Evolutionary conservation across 2,888 invertebrate species (phyloP), one percentile per base, ranked within the genome.

Genomic region (Apomyelois bistriatella): DNA sequence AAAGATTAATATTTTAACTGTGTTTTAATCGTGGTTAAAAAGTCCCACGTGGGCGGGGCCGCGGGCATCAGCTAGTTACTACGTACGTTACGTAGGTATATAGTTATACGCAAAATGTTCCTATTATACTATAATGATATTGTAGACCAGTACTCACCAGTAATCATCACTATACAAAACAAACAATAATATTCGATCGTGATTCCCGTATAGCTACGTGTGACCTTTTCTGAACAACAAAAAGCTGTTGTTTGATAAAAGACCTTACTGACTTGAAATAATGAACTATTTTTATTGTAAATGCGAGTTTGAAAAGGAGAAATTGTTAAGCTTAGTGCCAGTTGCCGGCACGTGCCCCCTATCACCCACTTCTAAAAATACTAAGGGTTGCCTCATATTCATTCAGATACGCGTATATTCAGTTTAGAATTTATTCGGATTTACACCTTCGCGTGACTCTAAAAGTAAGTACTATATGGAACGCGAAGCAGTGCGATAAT

Each of bases 171-270:
- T 3, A 10, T 5, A 38, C 37, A 38, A 38, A 13, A 40, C 15
- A 40, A 22, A 22, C 22, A 80, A 79, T 69, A 76, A 77, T 75
- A 75, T 76, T 70, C 65, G 70, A 78, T 38, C 82, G 82, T 83
- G 80, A 82, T 74, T 67, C 66, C 64, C 13, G 5, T 13, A 22
- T 28, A 36, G 36, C 49, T n/a, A n/a, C n/a, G n/a, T 10, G 22
- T 30, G 40, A 50, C 49, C 49, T 50, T 50, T 50, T n/a, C 36
- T 15, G 43, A 30, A 13, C 30, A 30, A 12, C 38, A 41, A 43
- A 13, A 10, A 16, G 15, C 46, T 32, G 32, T 9, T 16, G 15
- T 32, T 16, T 6, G 0, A 46, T 32, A 46, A 4, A n/a, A 7
- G 15, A 16, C 15, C 12, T 46, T 46, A 46, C 32, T 15, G 32